Conservation (phyloP, 2,888 invertebrate genomes). For the Gymnoscelis rufifasciata region DNA sequence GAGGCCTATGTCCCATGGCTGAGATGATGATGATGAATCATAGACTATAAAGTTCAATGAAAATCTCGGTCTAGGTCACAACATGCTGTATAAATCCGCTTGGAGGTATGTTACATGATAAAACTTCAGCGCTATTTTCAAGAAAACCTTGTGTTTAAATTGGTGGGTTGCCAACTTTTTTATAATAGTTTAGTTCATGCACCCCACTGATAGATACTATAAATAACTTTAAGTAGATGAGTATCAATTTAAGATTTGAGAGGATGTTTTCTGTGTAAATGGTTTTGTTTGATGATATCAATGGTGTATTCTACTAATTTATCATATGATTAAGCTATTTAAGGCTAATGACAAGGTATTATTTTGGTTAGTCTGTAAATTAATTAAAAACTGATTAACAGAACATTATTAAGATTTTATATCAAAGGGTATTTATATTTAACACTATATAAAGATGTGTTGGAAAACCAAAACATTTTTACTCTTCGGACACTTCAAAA, state of each 20-base stretch:
- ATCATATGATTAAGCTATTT: not conserved
- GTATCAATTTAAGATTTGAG: too few relatives aligned
- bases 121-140: slow-evolving; percentile 13
- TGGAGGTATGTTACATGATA: not conserved
- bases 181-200: slow-evolving; percentile 30
- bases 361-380: not conserved
- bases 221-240: not conserved
- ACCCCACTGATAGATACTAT: slow-evolving; percentile 22
- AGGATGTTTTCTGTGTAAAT: not conserved
- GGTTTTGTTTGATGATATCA: not conserved
- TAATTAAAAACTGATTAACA: too few relatives aligned
- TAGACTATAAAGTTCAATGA: not conserved
- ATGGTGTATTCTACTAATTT: not conserved
- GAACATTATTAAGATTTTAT: too few relatives aligned
- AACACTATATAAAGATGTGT: too few relatives aligned
- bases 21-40: too few relatives aligned
- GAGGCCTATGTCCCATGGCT: too few relatives aligned
- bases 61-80: slow-evolving; percentile 23
- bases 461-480: too few relatives aligned
- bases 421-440: too few relatives aligned
- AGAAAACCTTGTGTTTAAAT: slow-evolving; percentile 13
- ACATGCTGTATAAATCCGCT: too few relatives aligned
- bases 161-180: slow-evolving; percentile 29
- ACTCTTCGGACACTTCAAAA: not conserved
- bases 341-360: not conserved